Evolutionary conservation across 1,140 invertebrate genomes (phyloP).

Genomic region (Scaptomyza pallida): DNA sequence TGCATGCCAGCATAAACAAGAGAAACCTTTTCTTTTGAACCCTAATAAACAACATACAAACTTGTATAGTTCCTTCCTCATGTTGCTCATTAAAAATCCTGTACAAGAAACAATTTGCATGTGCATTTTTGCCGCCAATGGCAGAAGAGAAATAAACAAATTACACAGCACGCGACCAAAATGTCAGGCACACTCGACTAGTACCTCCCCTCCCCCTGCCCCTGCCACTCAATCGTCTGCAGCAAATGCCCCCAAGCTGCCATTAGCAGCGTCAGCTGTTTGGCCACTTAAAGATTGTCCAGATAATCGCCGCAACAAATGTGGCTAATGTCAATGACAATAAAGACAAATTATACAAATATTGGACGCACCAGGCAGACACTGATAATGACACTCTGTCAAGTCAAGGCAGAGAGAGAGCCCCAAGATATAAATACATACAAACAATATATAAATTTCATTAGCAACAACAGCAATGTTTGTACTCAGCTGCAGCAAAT

Average conservation of each 20-base stretch:
- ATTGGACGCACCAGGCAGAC: slow-evolving; percentile 31
- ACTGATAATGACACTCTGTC: slow-evolving; percentile 21
- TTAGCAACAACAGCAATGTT: slow-evolving; percentile 1
- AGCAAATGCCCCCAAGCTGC: slow-evolving; percentile 8
- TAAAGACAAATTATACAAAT: slow-evolving; percentile 77
- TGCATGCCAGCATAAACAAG: slow-evolving; percentile 1
- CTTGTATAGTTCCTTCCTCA: background rate
- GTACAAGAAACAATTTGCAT: slow-evolving; percentile 45
- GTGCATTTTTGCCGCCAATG: slow-evolving; percentile 33
- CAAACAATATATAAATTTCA: slow-evolving; percentile 12
- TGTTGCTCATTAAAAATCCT: slow-evolving; percentile 26
- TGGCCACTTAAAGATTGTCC: slow-evolving; percentile 73
- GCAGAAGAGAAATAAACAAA: slow-evolving; percentile 43
- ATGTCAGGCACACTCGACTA: slow-evolving; percentile 31
- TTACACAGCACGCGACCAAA: slow-evolving; percentile 38
- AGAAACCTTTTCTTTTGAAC: background rate
- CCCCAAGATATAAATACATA: background rate
- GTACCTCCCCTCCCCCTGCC: background rate
- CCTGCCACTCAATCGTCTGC: background rate
- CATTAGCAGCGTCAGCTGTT: slow-evolving; percentile 74
- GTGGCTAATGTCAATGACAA: slow-evolving; percentile 75
- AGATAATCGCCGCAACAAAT: slow-evolving; percentile 76
- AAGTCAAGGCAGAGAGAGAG: background rate
- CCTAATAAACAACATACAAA: background rate
- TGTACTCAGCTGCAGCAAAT: slow-evolving; percentile 10